A percentile compares a stretch with the other conserved stretches of the same genome.
phyloP scores from a whole-genome alignment of 2,888 invertebrate species.

The Rhamphomyia laevipes region DNA sequence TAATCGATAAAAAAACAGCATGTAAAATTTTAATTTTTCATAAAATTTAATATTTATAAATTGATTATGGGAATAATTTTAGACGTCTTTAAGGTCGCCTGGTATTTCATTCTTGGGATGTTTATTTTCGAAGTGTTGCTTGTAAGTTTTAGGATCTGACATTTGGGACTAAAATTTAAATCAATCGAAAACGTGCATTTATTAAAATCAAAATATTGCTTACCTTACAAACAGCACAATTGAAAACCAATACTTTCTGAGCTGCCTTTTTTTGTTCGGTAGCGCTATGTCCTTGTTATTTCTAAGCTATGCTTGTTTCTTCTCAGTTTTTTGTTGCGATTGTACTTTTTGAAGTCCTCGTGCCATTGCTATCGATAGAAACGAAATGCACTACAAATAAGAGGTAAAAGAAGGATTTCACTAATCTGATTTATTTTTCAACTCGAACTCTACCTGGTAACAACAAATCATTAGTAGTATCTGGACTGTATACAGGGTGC shows the following conservation, averaged over 20 bases:
- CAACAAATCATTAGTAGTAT: too few relatives aligned
- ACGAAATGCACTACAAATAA: too few relatives aligned
- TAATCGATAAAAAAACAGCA: too few relatives aligned
- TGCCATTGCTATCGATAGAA: conserved; percentile 77
- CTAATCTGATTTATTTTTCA: too few relatives aligned
- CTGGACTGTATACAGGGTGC: too few relatives aligned
- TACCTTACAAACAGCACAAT: conserved; percentile 87
- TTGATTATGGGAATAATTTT: conserved; percentile 22
- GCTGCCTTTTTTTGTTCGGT: conserved; percentile 50
- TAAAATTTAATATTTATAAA: too few relatives aligned
- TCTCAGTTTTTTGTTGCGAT: conserved; percentile 91
- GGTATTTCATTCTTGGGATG: conserved; percentile 95
- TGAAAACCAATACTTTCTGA: conserved; percentile 82
- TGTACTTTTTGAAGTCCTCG: conserved; percentile 98
- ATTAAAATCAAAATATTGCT: conserved; percentile 7
- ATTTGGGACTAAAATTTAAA: conserved; percentile 73
- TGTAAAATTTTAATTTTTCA: too few relatives aligned
- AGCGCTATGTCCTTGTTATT: conserved; percentile 78
- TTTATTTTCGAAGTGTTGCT: conserved; percentile 98
- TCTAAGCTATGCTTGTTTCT: conserved; percentile 76
- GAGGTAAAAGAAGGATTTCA: too few relatives aligned
- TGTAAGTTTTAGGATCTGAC: conserved; percentile 99
- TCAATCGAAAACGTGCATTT: not conserved
- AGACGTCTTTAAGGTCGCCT: conserved; percentile 63
- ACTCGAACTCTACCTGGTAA: too few relatives aligned